A percentile compares a stretch with the other conserved stretches of the same genome.
phyloP scores from a whole-genome alignment of 1,140 invertebrate genomes.

The Ceratitis capitata region DNA sequence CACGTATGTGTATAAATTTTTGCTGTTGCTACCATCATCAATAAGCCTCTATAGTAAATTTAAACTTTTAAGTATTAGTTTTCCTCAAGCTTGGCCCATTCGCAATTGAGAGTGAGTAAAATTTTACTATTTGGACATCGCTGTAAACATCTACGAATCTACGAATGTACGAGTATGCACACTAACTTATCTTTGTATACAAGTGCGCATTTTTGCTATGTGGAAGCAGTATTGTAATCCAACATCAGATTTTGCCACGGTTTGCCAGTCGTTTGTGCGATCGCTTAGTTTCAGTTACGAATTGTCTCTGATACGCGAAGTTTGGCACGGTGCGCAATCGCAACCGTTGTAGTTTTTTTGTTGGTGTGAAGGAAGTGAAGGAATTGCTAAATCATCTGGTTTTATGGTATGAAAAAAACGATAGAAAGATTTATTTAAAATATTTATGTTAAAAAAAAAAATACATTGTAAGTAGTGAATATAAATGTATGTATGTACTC shows the following conservation, averaged over 20 bases:
- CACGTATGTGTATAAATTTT: neutral
- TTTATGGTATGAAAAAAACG: conserved; percentile 34
- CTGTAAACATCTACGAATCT: neutral
- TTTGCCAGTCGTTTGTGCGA: conserved; percentile 14
- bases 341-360: conserved; percentile 33
- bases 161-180: neutral
- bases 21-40: neutral
- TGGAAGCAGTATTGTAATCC: neutral
- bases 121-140: neutral
- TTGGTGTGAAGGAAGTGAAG: conserved; percentile 36
- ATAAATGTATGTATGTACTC: neutral
- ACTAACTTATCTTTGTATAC: neutral
- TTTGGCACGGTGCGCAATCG: conserved; percentile 30
- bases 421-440: neutral
- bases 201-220: neutral
- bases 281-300: conserved; percentile 17
- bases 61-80: neutral
- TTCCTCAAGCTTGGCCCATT: neutral
- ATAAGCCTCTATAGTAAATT: neutral
- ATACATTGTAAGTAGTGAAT: neutral
- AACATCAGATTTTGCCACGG: conserved; percentile 18
- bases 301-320: conserved; percentile 26
- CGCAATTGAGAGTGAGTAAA: conserved; percentile 8
- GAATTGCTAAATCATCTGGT: conserved; percentile 37
- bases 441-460: neutral